Conservation (phyloP, 37 sponge, comb jelly and placozoan genomes). For the Halisarca cf. caerulea region DNA sequence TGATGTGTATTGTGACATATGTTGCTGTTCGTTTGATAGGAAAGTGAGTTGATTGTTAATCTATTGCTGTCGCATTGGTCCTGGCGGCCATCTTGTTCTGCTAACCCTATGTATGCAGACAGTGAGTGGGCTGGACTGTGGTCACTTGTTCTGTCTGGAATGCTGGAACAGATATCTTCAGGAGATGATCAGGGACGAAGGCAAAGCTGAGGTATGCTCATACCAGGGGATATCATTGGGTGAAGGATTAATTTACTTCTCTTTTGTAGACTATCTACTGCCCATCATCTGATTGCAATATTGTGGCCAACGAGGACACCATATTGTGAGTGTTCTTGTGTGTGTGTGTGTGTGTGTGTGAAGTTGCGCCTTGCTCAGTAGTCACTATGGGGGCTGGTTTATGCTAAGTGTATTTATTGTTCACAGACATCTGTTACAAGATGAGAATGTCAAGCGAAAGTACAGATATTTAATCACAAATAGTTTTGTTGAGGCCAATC, state of each 20-base stretch:
- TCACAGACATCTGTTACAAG: background rate
- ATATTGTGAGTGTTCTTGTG: constrained; percentile 64
- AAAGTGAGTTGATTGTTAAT: background rate
- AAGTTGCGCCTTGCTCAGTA: no score
- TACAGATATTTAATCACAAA: constrained; percentile 80
- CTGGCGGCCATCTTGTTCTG: no score
- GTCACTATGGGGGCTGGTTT: constrained; percentile 3
- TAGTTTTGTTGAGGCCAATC: constrained; percentile 85
- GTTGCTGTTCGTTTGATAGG: constrained; percentile 52
- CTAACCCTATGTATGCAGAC: no score
- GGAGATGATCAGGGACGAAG: constrained; percentile 72
- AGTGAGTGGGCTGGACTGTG: constrained; percentile 88
- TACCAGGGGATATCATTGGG: background rate
- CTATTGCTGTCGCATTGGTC: no score
- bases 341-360: background rate
- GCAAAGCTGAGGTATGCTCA: constrained; percentile 62
- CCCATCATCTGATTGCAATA: constrained; percentile 74
- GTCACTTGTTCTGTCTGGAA: constrained; percentile 78
- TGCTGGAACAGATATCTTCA: constrained; percentile 87
- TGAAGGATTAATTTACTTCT: background rate
- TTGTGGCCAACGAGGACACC: constrained; percentile 78
- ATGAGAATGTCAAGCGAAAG: constrained; percentile 44
- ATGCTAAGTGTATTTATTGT: background rate
- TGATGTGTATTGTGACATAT: constrained; percentile 83
- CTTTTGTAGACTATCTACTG: constrained; percentile 74